Evolutionary conservation across 2,113 vertebrate genomes (phyloP).

Genomic region (Heliornis fulica): DNA sequence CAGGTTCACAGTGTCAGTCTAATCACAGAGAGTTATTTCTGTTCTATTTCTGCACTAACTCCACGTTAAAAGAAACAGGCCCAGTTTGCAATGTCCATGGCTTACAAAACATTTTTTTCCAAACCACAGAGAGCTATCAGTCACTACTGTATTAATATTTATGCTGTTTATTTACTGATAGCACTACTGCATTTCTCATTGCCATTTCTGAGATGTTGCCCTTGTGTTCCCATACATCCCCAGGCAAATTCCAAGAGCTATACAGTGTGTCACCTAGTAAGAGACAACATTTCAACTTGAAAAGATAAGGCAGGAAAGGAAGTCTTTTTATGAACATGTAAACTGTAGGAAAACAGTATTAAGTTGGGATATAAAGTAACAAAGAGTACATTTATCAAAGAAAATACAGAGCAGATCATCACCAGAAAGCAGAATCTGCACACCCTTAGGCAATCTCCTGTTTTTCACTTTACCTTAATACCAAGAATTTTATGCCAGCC

Average conservation of each 20-base stretch:
- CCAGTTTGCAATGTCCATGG: not conserved
- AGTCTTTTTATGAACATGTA: not conserved
- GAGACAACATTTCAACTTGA: not conserved
- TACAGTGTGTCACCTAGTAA: not conserved
- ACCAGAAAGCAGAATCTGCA: not conserved
- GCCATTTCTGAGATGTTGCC: not conserved
- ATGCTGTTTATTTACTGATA: not conserved
- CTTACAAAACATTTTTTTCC: not conserved
- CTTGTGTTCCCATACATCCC: not conserved
- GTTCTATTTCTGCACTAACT: not conserved
- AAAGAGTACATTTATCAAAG: not conserved
- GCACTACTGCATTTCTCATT: not conserved
- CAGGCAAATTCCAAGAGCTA: not conserved
- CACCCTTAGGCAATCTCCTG: not conserved
- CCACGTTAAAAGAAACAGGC: not conserved
- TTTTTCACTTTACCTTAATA: not conserved
- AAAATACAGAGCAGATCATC: not conserved
- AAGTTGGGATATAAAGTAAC: not conserved
- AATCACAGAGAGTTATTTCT: not conserved
- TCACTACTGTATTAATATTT: not conserved
- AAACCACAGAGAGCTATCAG: not conserved
- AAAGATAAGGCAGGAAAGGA: not conserved
- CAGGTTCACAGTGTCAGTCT: not conserved
- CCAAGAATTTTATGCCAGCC: not conserved
- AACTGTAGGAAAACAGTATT: not conserved